Evolutionary conservation across 1,140 invertebrate genomes (phyloP).

Genomic region (Zaprionus gabonicus): DNA sequence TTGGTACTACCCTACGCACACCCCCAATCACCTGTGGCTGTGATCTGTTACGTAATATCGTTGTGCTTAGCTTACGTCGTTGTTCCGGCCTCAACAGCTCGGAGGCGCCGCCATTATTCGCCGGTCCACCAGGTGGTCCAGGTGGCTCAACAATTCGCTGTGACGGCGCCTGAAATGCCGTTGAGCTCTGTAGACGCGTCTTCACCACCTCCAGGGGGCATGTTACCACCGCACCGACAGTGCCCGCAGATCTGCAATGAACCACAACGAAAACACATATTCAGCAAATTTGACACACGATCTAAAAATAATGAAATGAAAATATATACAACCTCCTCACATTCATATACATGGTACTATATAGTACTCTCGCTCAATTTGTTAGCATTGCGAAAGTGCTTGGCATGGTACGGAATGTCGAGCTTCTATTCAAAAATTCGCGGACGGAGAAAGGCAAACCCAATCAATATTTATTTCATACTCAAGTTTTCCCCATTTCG

Average conservation of each 20-base stretch:
- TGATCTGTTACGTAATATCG: slow-evolving; percentile 84
- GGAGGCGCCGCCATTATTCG: slow-evolving; percentile 65
- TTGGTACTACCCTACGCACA: slow-evolving; percentile 84
- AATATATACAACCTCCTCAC: slow-evolving; percentile 3
- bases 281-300: slow-evolving; percentile 6
- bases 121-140: slow-evolving; percentile 59
- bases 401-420: slow-evolving; percentile 17
- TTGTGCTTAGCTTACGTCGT: slow-evolving; percentile 84
- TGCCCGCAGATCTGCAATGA: slow-evolving; percentile 94
- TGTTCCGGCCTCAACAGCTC: slow-evolving; percentile 82
- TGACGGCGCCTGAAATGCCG: slow-evolving; percentile 87
- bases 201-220: slow-evolving; percentile 99
- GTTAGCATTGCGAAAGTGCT: neutral
- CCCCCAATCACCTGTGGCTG: slow-evolving; percentile 85
- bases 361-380: neutral
- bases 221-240: slow-evolving; percentile 97
- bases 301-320: slow-evolving; percentile 34
- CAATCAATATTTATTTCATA: slow-evolving; percentile 24
- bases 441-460: slow-evolving; percentile 17
- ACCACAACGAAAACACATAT: slow-evolving; percentile 42
- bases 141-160: slow-evolving; percentile 81
- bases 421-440: slow-evolving; percentile 36
- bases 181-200: slow-evolving; percentile 97
- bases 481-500: neutral
- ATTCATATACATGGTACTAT: neutral